Percentiles rank a stretch among this genome's conserved stretches.
Conservation (phyloP, 1,140 invertebrate genomes). For the Drosophila persimilis region DNA sequence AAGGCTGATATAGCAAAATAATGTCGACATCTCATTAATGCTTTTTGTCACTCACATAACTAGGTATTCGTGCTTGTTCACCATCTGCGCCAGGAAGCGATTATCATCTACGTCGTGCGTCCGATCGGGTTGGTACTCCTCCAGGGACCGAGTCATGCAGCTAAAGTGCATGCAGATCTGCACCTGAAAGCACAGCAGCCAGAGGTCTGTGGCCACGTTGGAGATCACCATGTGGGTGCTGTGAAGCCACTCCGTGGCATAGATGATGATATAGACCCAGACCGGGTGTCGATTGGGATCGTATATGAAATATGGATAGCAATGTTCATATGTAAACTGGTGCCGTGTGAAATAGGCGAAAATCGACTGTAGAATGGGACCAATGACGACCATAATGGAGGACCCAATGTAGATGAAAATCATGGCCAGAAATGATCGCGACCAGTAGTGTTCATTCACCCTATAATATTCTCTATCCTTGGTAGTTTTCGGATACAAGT, state of each 20-base stretch:
- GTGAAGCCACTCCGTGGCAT: conserved; percentile 46
- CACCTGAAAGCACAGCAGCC: conserved; percentile 49
- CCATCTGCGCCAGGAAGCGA: conserved; percentile 39
- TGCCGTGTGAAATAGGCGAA: background rate
- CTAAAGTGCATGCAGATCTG: conserved; percentile 65
- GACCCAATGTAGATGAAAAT: conserved; percentile 34
- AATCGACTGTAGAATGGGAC: conserved; percentile 30
- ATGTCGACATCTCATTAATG: background rate
- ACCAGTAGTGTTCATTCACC: conserved; percentile 57
- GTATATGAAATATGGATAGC: conserved; percentile 48
- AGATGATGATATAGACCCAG: conserved; percentile 47
- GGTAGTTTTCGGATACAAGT: conserved; percentile 35
- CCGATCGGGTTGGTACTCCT: conserved; percentile 33
- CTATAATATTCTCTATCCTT: conserved; percentile 14
- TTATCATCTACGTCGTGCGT: conserved; percentile 21
- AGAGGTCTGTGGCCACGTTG: conserved; percentile 53
- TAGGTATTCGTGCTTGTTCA: conserved; percentile 47
- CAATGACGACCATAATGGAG: conserved; percentile 43
- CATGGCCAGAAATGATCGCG: conserved; percentile 8
- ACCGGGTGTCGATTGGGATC: conserved; percentile 26
- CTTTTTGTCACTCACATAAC: conserved; percentile 33
- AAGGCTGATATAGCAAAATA: conserved; percentile 6
- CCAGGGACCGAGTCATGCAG: conserved; percentile 31
- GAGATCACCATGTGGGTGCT: conserved; percentile 46
- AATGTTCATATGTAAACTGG: conserved; percentile 38